These are phyloP conservation scores for Antidorcas marsupialis DNA, from an alignment of 2,113 vertebrate species.

Conservation along the genomic window DNA sequence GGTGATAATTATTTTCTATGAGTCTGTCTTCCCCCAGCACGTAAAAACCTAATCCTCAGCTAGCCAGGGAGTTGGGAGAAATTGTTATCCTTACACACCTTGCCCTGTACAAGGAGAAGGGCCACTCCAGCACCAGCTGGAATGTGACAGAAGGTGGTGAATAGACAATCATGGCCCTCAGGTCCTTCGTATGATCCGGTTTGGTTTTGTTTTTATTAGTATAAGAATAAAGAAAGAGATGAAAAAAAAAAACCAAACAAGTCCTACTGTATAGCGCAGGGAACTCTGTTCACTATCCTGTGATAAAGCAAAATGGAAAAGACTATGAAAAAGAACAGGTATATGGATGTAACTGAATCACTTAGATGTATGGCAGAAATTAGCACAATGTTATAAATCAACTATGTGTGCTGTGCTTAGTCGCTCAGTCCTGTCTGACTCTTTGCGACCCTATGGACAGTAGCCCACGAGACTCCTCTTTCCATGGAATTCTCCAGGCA, in stretches of 20 bases:
- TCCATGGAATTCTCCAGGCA: neutral
- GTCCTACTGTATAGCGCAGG: neutral
- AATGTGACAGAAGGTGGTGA: neutral
- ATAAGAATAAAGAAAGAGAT: neutral
- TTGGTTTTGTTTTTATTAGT: constrained; percentile 9
- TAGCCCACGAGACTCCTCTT: neutral
- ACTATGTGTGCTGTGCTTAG: neutral
- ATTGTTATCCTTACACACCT: neutral
- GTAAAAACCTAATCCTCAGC: neutral
- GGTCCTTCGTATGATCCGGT: neutral
- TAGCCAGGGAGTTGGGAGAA: neutral
- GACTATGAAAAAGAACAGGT: neutral
- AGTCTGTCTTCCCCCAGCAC: constrained; percentile 29
- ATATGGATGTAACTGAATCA: neutral
- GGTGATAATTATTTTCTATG: constrained; percentile 41
- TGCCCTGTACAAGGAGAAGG: neutral
- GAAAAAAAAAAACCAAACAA: neutral
- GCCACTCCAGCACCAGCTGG: neutral
- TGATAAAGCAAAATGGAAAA: neutral
- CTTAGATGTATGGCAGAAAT: neutral
- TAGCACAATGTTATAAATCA: neutral
- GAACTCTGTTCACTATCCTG: neutral
- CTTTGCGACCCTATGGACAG: neutral
- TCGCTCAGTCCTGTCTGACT: neutral
- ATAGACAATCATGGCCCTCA: neutral